Conservation (phyloP, 2,797 vertebrate species). For the Chlorospingus flavigularis region DNA sequence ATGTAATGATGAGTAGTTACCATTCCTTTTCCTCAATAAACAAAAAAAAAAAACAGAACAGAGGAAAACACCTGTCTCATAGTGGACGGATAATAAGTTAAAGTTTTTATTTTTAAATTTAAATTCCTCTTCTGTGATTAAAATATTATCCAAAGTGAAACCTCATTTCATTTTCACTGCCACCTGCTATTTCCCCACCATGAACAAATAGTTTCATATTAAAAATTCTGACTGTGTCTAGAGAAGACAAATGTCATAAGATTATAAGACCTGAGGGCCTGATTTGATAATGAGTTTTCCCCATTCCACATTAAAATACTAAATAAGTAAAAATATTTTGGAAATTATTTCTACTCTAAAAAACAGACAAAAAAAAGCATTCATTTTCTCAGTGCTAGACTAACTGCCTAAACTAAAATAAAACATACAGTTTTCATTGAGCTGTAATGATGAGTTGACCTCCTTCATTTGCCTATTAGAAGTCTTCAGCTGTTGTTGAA, state of each 20-base stretch:
- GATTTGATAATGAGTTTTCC: neutral
- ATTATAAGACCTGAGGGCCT: neutral
- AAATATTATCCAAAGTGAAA: neutral
- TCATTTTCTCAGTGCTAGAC: neutral
- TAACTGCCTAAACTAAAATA: neutral
- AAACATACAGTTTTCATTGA: neutral
- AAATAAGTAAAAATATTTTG: neutral
- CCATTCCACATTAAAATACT: neutral
- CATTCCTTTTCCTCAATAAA: neutral
- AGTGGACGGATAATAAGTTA: neutral
- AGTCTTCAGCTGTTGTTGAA: neutral
- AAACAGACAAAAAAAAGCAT: neutral
- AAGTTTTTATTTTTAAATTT: neutral
- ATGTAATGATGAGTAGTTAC: neutral
- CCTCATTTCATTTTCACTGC: neutral
- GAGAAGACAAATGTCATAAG: slow-evolving; percentile 2
- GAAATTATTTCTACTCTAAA: neutral
- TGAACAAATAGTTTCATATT: neutral
- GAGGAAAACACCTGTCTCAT: neutral
- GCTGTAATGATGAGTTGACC: neutral
- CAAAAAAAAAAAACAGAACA: neutral
- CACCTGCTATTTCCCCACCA: neutral
- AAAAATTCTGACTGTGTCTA: neutral
- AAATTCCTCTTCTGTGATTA: neutral
- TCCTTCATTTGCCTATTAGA: neutral